phyloP scores from a whole-genome alignment of 1,140 invertebrate genomes.

The Lepidotrigona ventralis region DNA sequence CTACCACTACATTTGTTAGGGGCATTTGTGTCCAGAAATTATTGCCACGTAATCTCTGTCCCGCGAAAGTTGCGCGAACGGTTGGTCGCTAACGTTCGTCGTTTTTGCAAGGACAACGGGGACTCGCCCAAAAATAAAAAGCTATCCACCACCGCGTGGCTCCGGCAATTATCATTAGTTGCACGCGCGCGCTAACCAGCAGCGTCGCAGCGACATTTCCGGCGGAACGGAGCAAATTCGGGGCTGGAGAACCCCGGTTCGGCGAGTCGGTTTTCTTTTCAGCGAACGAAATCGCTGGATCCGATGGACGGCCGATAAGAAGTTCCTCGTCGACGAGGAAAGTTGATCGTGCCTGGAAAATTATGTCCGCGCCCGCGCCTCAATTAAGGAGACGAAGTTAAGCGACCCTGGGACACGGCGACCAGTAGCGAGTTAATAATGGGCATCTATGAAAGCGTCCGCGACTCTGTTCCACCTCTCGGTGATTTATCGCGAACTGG shows the following conservation, averaged over 20 bases:
- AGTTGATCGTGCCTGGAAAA: constrained; percentile 40
- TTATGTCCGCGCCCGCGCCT: constrained; percentile 29
- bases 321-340: constrained; percentile 29
- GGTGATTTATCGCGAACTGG: constrained; percentile 29
- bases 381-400: constrained; percentile 40
- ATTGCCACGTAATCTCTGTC: constrained; percentile 62
- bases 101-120: constrained; percentile 67
- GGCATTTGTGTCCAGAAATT: constrained; percentile 59
- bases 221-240: constrained; percentile 54
- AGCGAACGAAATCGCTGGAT: constrained; percentile 21
- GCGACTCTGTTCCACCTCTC: not conserved
- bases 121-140: constrained; percentile 68
- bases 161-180: constrained; percentile 76
- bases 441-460: constrained; percentile 30
- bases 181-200: constrained; percentile 31
- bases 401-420: not conserved
- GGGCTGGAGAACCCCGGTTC: constrained; percentile 18
- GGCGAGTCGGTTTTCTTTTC: constrained; percentile 39
- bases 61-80: constrained; percentile 50
- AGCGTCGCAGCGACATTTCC: constrained; percentile 41
- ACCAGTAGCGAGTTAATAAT: constrained; percentile 26
- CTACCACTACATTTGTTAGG: constrained; percentile 53
- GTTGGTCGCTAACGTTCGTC: constrained; percentile 57
- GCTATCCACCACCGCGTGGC: constrained; percentile 58
- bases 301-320: constrained; percentile 48